Base-by-base conservation (phyloP, 2,888 invertebrate species). In the Blastobasis lacticolella region DNA sequence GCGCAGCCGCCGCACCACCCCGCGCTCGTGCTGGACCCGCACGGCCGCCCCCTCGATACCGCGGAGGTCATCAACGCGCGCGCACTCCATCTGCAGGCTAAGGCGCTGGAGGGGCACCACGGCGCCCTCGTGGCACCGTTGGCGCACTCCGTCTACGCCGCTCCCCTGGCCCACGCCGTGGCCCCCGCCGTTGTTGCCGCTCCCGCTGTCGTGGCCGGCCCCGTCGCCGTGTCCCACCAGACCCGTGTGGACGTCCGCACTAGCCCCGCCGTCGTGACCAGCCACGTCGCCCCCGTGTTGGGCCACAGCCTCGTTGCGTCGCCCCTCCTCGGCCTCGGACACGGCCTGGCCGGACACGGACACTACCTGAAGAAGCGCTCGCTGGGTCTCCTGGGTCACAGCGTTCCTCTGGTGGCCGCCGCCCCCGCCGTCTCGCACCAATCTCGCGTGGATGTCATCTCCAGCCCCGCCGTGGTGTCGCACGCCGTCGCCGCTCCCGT, bases 11-110 rank as follows among this genome's bases (percentile, higher is more conserved):
- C 83, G 56, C 80, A 87, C 68, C 76, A 78, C 61, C 78, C 89
- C 41, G 88, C 89, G 41, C 50, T 84, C 56, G 81, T 88, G 69
- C 75, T 87, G 74, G 85, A 84, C 73, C 73, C 82, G 45, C 84
- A 79, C 68, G 87, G 87, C 60, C 83, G 85, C 57, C 88, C 88
- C 23, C 77, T 88, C 52, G 88, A 88, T 66, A 88, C 88, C 66
- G 84, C 86, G 6, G 87, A 85, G 58, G 88, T 88, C 62, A 82
- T 86, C 75, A 74, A 76, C 67, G 83, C 86, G 49, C 87, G 86
- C 58, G 83, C 81, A 58, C 62, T 86, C 58, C 88, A 88, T 67
- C 78, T 84, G 62, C 85, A 87, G 63, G 88, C 88, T 58, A 88
- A 88, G 63, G 83, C 83, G 51, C 70, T 88, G 71, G 86, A 85